Evolutionary conservation across 2,888 invertebrate species (phyloP), one percentile per base, ranked within the genome.

Genomic region (Conops quadrifasciatus): DNA sequence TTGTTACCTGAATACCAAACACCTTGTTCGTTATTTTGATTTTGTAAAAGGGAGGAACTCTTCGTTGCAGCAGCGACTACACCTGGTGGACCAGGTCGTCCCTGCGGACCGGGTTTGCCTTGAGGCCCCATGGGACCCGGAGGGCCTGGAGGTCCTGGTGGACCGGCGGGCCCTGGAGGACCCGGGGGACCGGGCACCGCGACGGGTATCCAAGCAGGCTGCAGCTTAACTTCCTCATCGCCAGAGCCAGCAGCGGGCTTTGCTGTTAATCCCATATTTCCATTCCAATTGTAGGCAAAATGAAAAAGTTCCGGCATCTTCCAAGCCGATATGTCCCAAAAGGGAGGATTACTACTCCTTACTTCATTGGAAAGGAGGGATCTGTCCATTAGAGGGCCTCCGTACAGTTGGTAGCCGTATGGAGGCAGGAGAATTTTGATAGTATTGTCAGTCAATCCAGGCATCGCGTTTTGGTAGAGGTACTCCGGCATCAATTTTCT

Each of bases 401-500:
- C 76, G 72, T 80, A 81, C 21, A 80, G 51, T 0, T 79, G 79
- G 71, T 78, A 76, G 0, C 78, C 76, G 9, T 79, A 69, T 70
- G 77, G 80, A 0, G 82, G 82, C 64, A 80, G n/a, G 63, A 81
- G 76, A 36, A 80, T 79, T 43, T 82, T 81, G 9, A 81, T 49
- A 67, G 78, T 79, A 36, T 77, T 77, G 28, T 82, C 83, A 21
- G 77, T 78, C 45, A 77, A 73, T 77, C 83, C 75, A 30, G 83
- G 81, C 24, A 81, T 79, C 9, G 78, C 30, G 71, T 78, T 82
- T 7, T 81, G 74, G 67, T 81, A 81, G 5, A 83, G 74, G 73
- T 82, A 82, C 7, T 82, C 81, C n/a, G 82, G 83, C 13, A n/a
- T n/a, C n/a, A 83, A 71, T 43, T 81, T 82, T 47, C 80, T 80